Percentiles rank a stretch among this genome's conserved stretches.
phyloP scores from a whole-genome alignment of 2,113 vertebrate genomes.

The Uria aalge region DNA sequence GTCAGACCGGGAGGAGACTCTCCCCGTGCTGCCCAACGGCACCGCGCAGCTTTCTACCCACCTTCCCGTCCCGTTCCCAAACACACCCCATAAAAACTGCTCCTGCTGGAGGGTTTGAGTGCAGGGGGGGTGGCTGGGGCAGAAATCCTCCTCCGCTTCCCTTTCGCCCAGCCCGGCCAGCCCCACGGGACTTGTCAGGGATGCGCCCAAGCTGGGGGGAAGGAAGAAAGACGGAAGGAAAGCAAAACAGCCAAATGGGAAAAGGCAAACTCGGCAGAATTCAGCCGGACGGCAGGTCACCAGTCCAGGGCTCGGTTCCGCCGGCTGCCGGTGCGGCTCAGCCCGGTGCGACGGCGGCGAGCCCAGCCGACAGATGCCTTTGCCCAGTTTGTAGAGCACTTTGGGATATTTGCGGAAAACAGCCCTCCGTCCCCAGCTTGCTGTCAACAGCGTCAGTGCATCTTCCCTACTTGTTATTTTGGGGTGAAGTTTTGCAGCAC shows the following conservation, averaged over 20 bases:
- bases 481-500: accelerated
- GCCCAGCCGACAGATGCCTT: background rate
- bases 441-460: accelerated
- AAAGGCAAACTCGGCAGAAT: background rate
- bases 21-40: accelerated
- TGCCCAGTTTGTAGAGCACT: background rate
- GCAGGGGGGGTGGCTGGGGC: too few relatives aligned
- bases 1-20: accelerated
- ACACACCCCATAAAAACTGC: too few relatives aligned
- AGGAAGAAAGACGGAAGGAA: background rate
- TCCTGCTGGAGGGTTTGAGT: background rate
- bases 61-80: background rate
- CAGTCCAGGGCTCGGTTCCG: background rate
- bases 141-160: background rate
- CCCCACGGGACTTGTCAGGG: too few relatives aligned
- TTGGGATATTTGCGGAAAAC: background rate
- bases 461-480: background rate
- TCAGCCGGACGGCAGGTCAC: accelerated
- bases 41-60: accelerated
- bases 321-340: background rate
- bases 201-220: too few relatives aligned
- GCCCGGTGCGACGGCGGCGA: accelerated
- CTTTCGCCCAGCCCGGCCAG: background rate
- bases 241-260: background rate
- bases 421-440: accelerated